Percentiles rank a stretch among this genome's conserved stretches.
Conservation (phyloP, 2,797 vertebrate species). For the Ibycter americanus region DNA sequence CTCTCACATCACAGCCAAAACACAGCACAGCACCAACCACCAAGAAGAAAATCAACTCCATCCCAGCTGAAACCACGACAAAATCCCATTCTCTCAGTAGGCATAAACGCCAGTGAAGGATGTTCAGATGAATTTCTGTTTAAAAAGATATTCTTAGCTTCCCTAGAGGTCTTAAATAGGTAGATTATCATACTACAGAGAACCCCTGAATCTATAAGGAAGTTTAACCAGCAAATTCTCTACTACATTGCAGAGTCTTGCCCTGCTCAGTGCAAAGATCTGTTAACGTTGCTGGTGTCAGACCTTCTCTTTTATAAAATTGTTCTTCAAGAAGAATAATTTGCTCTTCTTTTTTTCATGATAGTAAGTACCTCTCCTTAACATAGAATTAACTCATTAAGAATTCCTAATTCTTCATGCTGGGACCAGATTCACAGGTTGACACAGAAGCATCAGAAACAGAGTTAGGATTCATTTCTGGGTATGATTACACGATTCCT, state of each 20-base stretch:
- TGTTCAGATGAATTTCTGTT: not conserved
- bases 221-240: not conserved
- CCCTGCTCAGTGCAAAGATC: not conserved
- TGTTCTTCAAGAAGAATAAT: not conserved
- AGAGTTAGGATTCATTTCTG: not conserved
- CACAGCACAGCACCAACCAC: too few species aligned
- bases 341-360: not conserved
- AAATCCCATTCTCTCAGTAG: not conserved
- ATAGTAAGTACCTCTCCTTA: not conserved
- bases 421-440: not conserved
- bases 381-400: not conserved
- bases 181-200: not conserved
- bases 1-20: too few species aligned
- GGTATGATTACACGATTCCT: not conserved
- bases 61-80: too few species aligned
- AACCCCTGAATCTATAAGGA: not conserved
- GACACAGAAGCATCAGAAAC: not conserved
- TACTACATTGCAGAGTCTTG: not conserved
- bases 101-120: not conserved
- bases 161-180: not conserved
- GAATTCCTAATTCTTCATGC: not conserved
- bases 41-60: too few species aligned
- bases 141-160: not conserved
- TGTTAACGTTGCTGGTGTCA: not conserved
- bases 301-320: not conserved